These are phyloP conservation scores for Sarotherodon lohbergeri DNA, from an alignment of 2,113 vertebrate species.

Conservation along the genomic window DNA sequence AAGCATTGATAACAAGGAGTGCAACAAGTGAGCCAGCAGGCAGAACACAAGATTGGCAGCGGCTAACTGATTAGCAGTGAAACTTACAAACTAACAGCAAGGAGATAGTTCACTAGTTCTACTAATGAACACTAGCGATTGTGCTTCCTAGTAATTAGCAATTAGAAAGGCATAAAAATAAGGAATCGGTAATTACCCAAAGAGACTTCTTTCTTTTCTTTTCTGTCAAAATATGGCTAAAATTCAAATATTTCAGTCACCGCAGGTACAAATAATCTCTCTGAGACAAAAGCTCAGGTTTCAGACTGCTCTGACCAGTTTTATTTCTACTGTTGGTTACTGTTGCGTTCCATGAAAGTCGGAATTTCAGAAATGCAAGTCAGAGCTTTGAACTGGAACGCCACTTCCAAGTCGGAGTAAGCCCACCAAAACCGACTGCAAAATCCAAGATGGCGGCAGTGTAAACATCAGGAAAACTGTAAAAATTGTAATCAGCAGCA, in stretches of 20 bases:
- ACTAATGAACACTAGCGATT: background rate
- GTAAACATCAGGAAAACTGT: background rate
- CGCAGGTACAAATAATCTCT: background rate
- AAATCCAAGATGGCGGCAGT: background rate
- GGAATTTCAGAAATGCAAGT: background rate
- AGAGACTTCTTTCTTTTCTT: background rate
- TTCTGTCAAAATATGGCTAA: background rate
- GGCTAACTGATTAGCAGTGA: background rate
- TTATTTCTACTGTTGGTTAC: background rate
- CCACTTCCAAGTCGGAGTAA: background rate
- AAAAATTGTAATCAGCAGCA: background rate
- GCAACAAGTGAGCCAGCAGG: background rate
- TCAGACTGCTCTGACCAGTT: background rate
- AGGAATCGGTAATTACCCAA: background rate
- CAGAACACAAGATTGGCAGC: background rate
- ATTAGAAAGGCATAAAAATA: background rate
- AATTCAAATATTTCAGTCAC: background rate
- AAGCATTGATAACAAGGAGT: background rate
- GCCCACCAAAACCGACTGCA: background rate
- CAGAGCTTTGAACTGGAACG: background rate
- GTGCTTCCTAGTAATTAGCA: background rate
- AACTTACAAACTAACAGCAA: background rate
- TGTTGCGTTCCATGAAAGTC: rapidly evolving
- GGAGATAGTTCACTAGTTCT: background rate
- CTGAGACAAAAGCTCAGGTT: background rate